A percentile compares a stretch with the other conserved stretches of the same genome.
Evolutionary conservation across 1,140 invertebrate species (phyloP).

Genomic region (Lepidurus couesii): DNA sequence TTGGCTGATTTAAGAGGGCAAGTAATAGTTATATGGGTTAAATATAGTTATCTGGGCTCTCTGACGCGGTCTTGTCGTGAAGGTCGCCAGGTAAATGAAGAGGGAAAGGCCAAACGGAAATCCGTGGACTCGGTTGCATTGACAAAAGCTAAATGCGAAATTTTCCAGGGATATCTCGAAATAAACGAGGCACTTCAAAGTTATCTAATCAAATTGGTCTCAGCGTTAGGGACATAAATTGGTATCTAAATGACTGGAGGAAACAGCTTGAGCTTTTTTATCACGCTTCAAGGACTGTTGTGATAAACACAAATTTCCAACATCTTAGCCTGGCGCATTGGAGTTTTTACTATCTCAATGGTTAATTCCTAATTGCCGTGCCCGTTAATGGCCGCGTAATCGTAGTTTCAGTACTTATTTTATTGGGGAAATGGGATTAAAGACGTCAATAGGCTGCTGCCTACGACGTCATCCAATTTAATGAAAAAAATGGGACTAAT

Average conservation of each 20-base stretch:
- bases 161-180: neutral
- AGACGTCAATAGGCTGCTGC: too few relatives aligned
- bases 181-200: too few relatives aligned
- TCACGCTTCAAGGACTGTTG: neutral
- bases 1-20: neutral
- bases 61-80: neutral
- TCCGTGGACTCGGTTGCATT: neutral
- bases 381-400: too few relatives aligned
- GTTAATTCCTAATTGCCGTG: too few relatives aligned
- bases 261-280: neutral
- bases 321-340: neutral
- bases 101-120: conserved; percentile 21
- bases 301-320: neutral
- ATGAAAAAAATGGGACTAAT: too few relatives aligned
- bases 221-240: too few relatives aligned
- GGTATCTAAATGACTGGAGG: neutral
- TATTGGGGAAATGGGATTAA: neutral
- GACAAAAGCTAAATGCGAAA: neutral
- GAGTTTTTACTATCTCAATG: neutral
- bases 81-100: conserved; percentile 17
- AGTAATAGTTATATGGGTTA: neutral
- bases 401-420: neutral
- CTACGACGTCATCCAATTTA: too few relatives aligned
- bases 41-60: neutral
- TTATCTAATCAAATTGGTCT: too few relatives aligned